These are phyloP conservation scores for Labrus mixtus DNA, from an alignment of 2,113 vertebrate genomes.

Conservation along the genomic window DNA sequence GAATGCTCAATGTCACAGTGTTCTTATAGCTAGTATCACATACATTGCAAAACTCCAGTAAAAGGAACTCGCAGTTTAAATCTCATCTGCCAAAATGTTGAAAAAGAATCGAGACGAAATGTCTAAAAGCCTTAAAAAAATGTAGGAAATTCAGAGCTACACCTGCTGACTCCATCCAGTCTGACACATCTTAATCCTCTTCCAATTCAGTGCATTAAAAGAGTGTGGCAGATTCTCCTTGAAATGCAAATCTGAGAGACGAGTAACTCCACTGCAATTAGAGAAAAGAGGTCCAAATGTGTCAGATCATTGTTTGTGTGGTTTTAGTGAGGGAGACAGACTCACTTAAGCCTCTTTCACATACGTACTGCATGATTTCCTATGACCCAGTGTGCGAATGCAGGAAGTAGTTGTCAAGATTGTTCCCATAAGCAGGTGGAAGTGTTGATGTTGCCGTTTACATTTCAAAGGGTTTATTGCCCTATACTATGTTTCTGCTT, in stretches of 20 bases:
- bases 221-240: not conserved
- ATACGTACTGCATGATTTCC: too few species aligned
- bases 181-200: conserved; percentile 8
- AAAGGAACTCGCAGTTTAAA: not conserved
- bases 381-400: too few species aligned
- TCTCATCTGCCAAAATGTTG: not conserved
- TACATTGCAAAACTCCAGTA: not conserved
- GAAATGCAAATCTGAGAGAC: conserved; percentile 6
- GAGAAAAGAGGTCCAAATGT: not conserved
- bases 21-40: not conserved
- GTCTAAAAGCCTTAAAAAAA: not conserved
- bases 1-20: not conserved
- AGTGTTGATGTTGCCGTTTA: too few species aligned
- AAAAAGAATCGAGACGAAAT: not conserved
- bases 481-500: too few species aligned
- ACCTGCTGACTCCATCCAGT: not conserved
- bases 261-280: not conserved
- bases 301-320: not conserved
- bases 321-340: not conserved
- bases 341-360: not conserved
- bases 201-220: not conserved
- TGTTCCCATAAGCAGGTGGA: too few species aligned
- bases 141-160: not conserved
- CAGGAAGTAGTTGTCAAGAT: too few species aligned
- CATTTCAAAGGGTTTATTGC: too few species aligned